Conservation (phyloP, 1,140 invertebrate genomes). For the Meloidogyne chitwoodi region DNA sequence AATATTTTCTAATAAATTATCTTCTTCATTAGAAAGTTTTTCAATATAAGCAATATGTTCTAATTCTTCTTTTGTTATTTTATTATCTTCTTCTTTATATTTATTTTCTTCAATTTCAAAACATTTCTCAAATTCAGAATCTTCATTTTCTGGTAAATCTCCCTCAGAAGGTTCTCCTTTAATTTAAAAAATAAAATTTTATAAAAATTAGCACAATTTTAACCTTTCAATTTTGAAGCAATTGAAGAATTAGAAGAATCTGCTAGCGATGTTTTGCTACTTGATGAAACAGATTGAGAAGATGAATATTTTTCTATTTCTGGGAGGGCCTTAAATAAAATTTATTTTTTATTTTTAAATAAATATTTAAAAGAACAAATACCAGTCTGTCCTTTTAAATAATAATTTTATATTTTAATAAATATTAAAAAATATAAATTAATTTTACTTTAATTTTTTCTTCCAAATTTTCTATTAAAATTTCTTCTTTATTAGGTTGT, state of each 20-base stretch:
- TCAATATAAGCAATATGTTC: conserved; percentile 28
- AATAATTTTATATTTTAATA: too few species aligned
- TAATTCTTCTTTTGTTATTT: conserved; percentile 42
- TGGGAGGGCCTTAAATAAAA: neutral
- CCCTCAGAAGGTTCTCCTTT: neutral
- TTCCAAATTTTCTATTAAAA: too few species aligned
- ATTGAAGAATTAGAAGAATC: neutral
- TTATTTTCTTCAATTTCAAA: neutral
- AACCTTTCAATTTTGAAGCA: neutral
- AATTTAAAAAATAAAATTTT: too few species aligned
- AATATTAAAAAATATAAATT: too few species aligned
- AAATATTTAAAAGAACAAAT: too few species aligned
- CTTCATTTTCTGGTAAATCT: neutral
- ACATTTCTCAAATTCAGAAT: neutral
- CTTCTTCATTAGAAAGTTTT: neutral
- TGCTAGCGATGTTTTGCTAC: neutral
- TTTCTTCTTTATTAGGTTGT: too few species aligned
- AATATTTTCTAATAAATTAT: neutral
- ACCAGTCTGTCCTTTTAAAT: too few species aligned
- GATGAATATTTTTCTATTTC: neutral
- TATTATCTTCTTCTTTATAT: neutral
- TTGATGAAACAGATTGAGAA: neutral
- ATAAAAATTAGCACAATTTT: too few species aligned
- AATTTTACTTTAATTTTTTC: too few species aligned
- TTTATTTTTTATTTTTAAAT: too few species aligned